phyloP scores from a whole-genome alignment of 64 coral and sea anemone species.

The Dendrophyllia cribrosa region DNA sequence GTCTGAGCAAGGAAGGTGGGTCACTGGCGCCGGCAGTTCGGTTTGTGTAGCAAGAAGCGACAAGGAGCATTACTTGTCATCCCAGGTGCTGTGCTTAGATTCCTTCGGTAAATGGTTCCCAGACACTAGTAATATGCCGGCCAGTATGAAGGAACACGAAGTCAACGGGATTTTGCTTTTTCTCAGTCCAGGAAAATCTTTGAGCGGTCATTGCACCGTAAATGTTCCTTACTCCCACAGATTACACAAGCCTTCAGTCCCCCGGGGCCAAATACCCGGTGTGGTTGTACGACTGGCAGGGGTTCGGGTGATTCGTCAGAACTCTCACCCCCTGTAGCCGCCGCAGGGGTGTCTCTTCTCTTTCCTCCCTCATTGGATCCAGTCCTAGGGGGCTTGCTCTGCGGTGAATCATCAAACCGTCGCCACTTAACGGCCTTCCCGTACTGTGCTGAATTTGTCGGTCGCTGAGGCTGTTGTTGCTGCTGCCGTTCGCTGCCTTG shows the following conservation, averaged over 20 bases:
- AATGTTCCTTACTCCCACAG: slow-evolving; percentile 63
- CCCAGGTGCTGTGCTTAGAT: too few species aligned
- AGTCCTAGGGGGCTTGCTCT: not conserved
- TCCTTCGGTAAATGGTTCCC: too few species aligned
- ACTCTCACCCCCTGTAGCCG: not conserved
- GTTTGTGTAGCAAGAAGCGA: too few species aligned
- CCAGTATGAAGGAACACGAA: too few species aligned
- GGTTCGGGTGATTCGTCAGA: slow-evolving; percentile 11
- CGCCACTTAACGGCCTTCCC: slow-evolving; percentile 4
- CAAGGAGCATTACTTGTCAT: too few species aligned
- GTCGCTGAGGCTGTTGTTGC: not conserved
- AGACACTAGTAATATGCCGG: too few species aligned
- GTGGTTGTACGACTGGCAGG: slow-evolving; percentile 7
- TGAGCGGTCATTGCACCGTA: slow-evolving; percentile 54
- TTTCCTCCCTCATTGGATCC: not conserved
- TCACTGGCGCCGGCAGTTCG: too few species aligned
- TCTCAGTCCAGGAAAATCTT: slow-evolving; percentile 65
- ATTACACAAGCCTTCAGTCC: slow-evolving; percentile 67
- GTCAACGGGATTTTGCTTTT: too few species aligned
- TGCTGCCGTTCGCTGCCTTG: not conserved
- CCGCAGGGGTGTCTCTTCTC: not conserved
- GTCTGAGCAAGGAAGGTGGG: too few species aligned
- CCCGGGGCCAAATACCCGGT: slow-evolving; percentile 51
- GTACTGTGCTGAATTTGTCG: not conserved
- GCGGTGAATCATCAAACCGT: not conserved